A percentile compares a stretch with the other conserved stretches of the same genome.
Conservation (phyloP, 2,113 vertebrate genomes). For the Stercorarius parasiticus region DNA sequence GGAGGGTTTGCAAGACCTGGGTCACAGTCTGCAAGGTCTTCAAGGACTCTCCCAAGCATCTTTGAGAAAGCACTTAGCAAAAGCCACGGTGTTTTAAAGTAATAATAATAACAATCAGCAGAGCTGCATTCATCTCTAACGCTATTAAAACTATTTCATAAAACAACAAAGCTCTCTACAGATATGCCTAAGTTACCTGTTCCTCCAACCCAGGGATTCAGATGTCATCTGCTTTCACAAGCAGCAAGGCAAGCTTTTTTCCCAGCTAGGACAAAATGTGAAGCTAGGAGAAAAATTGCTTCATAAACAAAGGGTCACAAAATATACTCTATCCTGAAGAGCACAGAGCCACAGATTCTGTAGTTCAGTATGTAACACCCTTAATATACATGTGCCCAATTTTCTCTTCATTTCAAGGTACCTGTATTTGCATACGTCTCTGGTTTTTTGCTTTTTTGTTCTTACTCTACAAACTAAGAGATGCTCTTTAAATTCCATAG, state of each 20-base stretch:
- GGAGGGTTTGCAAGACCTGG: not conserved
- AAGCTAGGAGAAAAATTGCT: not conserved
- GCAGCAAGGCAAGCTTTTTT: not conserved
- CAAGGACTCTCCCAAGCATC: not conserved
- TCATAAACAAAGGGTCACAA: not conserved
- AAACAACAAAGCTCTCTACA: not conserved
- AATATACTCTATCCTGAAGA: not conserved
- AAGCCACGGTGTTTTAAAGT: not conserved
- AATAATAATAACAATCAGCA: not conserved
- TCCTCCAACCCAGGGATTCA: not conserved
- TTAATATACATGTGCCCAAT: not conserved
- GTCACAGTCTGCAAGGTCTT: not conserved
- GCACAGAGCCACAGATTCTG: not conserved
- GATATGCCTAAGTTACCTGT: not conserved
- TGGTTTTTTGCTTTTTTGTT: not conserved
- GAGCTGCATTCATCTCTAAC: not conserved
- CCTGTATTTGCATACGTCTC: not conserved
- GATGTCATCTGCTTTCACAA: not conserved
- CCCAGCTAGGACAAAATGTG: not conserved
- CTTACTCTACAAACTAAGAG: not conserved
- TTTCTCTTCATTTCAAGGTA: not conserved
- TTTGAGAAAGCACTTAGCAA: not conserved
- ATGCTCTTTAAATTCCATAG: not conserved
- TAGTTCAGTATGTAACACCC: not conserved
- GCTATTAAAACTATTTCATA: not conserved